Percentiles rank a stretch among this genome's conserved stretches.
Evolutionary conservation across 2,797 vertebrate species (phyloP).

Genomic region (Paguma larvata): DNA sequence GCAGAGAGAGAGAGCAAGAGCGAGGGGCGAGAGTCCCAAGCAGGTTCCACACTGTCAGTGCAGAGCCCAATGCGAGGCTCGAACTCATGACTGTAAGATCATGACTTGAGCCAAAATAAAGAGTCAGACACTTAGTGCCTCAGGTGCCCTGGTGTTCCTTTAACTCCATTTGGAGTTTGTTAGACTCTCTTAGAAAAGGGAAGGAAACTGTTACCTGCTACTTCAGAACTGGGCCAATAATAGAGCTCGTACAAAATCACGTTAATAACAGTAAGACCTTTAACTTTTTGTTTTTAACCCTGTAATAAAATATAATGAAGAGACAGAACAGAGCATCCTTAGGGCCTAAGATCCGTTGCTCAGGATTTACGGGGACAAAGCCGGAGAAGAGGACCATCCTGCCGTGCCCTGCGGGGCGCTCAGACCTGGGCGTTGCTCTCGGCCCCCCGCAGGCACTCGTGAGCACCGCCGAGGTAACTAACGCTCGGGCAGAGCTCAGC

Average conservation of each 20-base stretch:
- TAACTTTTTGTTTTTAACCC: neutral
- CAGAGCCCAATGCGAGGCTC: too few relatives aligned
- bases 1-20: too few relatives aligned
- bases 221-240: neutral
- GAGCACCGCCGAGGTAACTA: too few relatives aligned
- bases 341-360: neutral
- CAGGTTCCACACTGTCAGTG: too few relatives aligned
- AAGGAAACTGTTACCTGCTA: neutral
- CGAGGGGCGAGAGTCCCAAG: too few relatives aligned
- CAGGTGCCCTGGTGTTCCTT: neutral
- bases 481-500: neutral
- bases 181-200: neutral
- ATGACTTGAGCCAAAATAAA: too few relatives aligned
- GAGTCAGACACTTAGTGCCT: too few relatives aligned
- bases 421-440: neutral
- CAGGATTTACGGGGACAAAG: neutral
- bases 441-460: neutral
- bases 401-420: neutral
- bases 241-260: neutral
- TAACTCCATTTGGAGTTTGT: neutral
- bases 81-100: too few relatives aligned
- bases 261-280: neutral
- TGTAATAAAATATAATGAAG: neutral
- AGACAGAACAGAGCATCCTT: neutral
- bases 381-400: neutral